phyloP scores from a whole-genome alignment of 1,140 invertebrate species.

The Penaeus chinensis region DNA sequence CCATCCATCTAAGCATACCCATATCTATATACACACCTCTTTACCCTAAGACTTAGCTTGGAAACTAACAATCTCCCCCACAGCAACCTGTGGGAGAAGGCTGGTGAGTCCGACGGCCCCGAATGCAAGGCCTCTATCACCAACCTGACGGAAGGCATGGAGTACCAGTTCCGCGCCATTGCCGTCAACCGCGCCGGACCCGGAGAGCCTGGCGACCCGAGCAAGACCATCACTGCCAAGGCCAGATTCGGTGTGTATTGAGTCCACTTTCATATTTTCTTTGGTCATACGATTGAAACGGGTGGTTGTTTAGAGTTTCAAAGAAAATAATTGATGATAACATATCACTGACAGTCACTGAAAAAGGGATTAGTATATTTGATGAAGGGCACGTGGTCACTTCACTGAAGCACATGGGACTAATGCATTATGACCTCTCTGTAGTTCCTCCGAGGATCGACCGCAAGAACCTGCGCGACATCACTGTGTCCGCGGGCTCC shows the following conservation, averaged over 20 bases:
- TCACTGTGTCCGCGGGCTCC: conserved; percentile 90
- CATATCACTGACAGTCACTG: too few species aligned
- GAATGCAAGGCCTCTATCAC: conserved; percentile 81
- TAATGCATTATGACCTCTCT: conserved; percentile 60
- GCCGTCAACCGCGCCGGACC: conserved; percentile 95
- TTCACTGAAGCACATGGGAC: neutral
- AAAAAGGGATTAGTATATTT: too few species aligned
- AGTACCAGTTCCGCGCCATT: conserved; percentile 98
- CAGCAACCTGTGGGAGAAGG: conserved; percentile 91
- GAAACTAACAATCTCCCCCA: conserved; percentile 15
- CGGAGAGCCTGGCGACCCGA: conserved; percentile 81
- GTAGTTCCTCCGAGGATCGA: conserved; percentile 95
- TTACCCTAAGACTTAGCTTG: neutral
- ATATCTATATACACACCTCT: neutral
- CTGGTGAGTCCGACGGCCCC: conserved; percentile 80
- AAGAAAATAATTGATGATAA: too few species aligned
- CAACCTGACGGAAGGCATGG: conserved; percentile 94
- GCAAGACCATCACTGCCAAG: conserved; percentile 91
- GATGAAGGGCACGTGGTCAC: too few species aligned
- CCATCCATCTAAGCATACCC: neutral
- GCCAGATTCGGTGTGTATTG: conserved; percentile 80
- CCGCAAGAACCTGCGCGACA: conserved; percentile 85
- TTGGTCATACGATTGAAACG: neutral
- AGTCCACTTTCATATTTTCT: neutral
- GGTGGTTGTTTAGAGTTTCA: too few species aligned